Evolutionary conservation across 2,113 vertebrate genomes (phyloP).

Genomic region (Seriola quinqueradiata): DNA sequence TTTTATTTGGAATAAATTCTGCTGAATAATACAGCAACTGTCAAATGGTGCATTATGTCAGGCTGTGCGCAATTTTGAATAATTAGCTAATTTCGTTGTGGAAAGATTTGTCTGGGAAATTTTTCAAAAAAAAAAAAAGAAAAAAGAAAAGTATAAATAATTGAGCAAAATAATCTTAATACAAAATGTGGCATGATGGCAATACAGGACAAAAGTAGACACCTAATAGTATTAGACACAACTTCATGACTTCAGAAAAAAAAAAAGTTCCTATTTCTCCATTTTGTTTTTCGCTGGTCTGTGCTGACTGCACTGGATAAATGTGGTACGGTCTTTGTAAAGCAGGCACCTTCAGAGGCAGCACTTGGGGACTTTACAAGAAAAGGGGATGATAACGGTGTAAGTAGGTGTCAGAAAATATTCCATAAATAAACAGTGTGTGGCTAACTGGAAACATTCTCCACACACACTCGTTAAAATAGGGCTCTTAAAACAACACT

Average conservation of each 20-base stretch:
- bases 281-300: neutral
- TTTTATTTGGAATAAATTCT: constrained; percentile 1
- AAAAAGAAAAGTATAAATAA: neutral
- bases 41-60: constrained; percentile 1
- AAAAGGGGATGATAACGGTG: constrained; percentile 82
- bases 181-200: neutral
- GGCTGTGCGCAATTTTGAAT: neutral
- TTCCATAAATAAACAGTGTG: constrained; percentile 88
- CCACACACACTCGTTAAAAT: constrained; percentile 83
- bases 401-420: constrained; percentile 89
- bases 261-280: neutral
- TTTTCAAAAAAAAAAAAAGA: too few relatives aligned
- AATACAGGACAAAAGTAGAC: neutral
- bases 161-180: neutral
- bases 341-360: constrained; percentile 68
- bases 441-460: constrained; percentile 81
- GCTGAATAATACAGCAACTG: neutral
- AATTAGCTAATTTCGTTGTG: neutral
- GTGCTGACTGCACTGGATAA: constrained; percentile 9
- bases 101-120: neutral
- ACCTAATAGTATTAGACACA: neutral
- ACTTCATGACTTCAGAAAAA: neutral
- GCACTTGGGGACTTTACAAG: constrained; percentile 65
- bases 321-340: constrained; percentile 61
- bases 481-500: constrained; percentile 84